Evolutionary conservation across 1,140 invertebrate genomes (phyloP), one percentile per base, ranked within the genome.

Genomic region (Hylaeus volcanicus): DNA sequence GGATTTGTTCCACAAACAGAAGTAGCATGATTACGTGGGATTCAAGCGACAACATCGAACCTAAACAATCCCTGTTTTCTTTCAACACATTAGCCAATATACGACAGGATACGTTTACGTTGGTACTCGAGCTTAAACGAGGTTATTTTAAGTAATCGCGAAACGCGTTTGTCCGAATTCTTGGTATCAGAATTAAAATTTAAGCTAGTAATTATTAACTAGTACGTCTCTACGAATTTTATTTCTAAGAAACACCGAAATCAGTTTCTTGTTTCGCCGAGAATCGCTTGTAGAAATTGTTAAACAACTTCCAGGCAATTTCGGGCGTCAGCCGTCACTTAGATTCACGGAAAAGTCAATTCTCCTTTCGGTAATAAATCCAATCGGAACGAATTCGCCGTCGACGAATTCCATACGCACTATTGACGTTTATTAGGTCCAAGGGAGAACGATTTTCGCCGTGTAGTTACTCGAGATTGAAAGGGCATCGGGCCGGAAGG

Each of bases 391-490:
- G 76, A 55, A 43, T 14, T 61, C 48, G 58, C 63, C 76, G 58
- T 63, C 39, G 43, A 4, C 55, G 53, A 4, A 45, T 37, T 53
- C 26, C 26, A 9, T 55, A 74, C 77, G 77, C 70, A 58, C 60
- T 55, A 66, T 65, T 73, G 77, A 79, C 77, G 61, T 79, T 79
- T 79, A 79, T 79, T 79, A 79, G 71, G 61, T 74, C 58, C 3
- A 58, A 60, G 45, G 68, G 45, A 64, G 56, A 53, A 14, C 76
- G 76, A 79, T 79, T 74, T 43, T 48, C 69, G 45, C 55, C 26
- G 5, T 56, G 56, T 15, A 48, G 51, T 12, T 48, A 4, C n/a
- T 8, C 26, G 61, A 55, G 71, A 79, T 79, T 74, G 77, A 66
- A 79, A 74, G 61, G 78, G 53, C 68, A 3, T 11, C 14, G 1